These are phyloP conservation scores for Antechinus stuartii DNA, from an alignment of 2,113 vertebrate species.

Conservation along the genomic window DNA sequence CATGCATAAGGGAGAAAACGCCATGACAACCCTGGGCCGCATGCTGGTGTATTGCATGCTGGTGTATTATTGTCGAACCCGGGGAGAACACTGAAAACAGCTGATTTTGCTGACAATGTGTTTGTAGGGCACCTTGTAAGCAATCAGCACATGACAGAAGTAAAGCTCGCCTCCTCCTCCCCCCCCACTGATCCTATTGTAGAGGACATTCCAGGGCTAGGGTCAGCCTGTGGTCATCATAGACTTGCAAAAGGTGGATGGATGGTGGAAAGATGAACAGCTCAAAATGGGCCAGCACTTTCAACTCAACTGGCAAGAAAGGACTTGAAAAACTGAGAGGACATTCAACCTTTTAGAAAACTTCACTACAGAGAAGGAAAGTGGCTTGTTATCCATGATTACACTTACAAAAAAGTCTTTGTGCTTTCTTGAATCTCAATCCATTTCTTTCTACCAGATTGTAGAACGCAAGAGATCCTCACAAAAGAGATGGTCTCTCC, in stretches of 20 bases:
- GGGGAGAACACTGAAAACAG: slow-evolving; percentile 94
- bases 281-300: slow-evolving; percentile 53
- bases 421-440: neutral
- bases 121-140: slow-evolving; percentile 95
- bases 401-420: neutral
- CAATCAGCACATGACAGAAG: slow-evolving; percentile 87
- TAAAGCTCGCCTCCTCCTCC: slow-evolving; percentile 81
- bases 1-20: slow-evolving; percentile 93
- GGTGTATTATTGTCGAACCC: slow-evolving; percentile 91
- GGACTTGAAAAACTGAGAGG: neutral
- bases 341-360: slow-evolving; percentile 27
- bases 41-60: slow-evolving; percentile 92
- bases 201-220: slow-evolving; percentile 86
- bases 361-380: slow-evolving; percentile 1
- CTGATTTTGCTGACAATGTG: slow-evolving; percentile 95
- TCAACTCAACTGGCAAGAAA: slow-evolving; percentile 10
- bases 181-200: slow-evolving; percentile 77
- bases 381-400: neutral
- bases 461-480: neutral
- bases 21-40: slow-evolving; percentile 93
- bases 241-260: slow-evolving; percentile 39
- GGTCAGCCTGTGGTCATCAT: slow-evolving; percentile 87
- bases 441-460: slow-evolving; percentile 2
- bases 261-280: neutral
- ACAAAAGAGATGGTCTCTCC: neutral